Evolutionary conservation across 2,797 vertebrate genomes (phyloP), one percentile per base, ranked within the genome.

Genomic region (Sebastes kiyomatsui): DNA sequence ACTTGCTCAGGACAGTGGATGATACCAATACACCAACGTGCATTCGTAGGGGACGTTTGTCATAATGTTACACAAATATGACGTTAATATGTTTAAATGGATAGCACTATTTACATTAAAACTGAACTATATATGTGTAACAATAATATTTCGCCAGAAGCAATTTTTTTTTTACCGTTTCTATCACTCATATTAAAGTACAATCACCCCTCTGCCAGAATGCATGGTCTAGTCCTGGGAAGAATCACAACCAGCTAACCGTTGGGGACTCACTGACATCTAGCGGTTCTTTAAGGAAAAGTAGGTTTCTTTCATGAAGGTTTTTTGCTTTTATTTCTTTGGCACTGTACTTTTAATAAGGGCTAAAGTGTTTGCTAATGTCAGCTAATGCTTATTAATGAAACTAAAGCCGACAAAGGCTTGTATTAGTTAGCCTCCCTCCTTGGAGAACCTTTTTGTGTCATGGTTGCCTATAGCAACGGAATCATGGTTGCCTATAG

Each of bases 381-480:
- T 1, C 18, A 30, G 7, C 11, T 25, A 5, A 25, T 18, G 8
- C 20, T 65, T 2, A 28, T 5, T 33, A 55, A 49, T 55, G 1
- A 18, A 18, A 4, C 7, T 1, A 60, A 46, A 32, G 5, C 16
- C 28, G 14, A 42, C n/a, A 32, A 59, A 25, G 10, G 9, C 46
- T 46, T 46, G 42, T 18, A 18, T 46, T 46, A 46, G 14, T 46
- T 46, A 16, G 14, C 42, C 14, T 18, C 38, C 14, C 18, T 71
- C 33, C 75, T 2, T 14, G 59, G 77, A 80, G 72, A 11, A 27
- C 12, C 20, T 33, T 33, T 72, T 75, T 84, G 84, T 85, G 60
- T 83, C 67, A 49, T 67, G 71, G 93, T 93, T 92, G 61, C 79
- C 83, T 59, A 4, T 84, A 79, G 86, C 87, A 92, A 94, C 92